Percentiles rank a stretch among this genome's conserved stretches.
Conservation (phyloP, 2,113 vertebrate genomes). For the Xerus inauris region DNA sequence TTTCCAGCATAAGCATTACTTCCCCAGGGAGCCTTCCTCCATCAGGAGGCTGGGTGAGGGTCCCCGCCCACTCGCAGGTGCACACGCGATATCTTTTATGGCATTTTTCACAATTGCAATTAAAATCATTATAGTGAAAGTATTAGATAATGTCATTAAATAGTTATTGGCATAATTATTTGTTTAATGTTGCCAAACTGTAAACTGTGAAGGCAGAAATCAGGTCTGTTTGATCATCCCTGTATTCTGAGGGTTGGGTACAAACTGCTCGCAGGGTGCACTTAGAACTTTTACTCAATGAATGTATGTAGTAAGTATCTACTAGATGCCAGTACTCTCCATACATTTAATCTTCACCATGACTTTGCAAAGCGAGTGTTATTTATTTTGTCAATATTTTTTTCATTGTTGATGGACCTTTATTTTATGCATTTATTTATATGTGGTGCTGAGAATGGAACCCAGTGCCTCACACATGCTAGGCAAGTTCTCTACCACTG, state of each 20-base stretch:
- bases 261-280: background rate
- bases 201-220: background rate
- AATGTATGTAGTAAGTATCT: background rate
- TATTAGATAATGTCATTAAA: slow-evolving; percentile 8
- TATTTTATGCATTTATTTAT: too few relatives aligned
- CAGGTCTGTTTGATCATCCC: background rate
- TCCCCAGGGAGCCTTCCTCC: background rate
- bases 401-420: too few relatives aligned
- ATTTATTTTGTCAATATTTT: too few relatives aligned
- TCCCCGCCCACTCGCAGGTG: too few relatives aligned
- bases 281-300: background rate
- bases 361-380: background rate
- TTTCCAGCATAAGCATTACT: background rate
- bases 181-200: slow-evolving; percentile 6
- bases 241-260: background rate
- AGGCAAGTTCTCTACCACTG: too few relatives aligned
- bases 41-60: background rate
- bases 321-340: background rate
- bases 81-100: background rate
- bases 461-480: too few relatives aligned
- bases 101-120: background rate
- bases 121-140: background rate
- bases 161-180: background rate
- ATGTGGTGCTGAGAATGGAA: too few relatives aligned
- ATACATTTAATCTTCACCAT: background rate